These are phyloP conservation scores for Cryptocheilus praepositus DNA, from an alignment of 2,888 invertebrate genomes.

Conservation along the genomic window DNA sequence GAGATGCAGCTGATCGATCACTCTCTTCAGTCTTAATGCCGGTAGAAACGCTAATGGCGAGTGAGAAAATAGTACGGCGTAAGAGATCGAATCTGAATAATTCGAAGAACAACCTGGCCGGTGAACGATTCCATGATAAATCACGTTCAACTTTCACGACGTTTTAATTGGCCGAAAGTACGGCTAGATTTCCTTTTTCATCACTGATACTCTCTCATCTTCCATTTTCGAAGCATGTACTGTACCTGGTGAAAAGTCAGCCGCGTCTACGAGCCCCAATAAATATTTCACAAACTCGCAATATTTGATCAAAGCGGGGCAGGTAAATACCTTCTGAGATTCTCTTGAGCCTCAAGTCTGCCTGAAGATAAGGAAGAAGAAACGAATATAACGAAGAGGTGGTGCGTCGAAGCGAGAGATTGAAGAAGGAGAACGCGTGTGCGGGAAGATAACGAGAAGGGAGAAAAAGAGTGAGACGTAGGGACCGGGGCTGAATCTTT, in stretches of 20 bases:
- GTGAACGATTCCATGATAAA: conserved; percentile 6
- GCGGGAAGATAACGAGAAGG: conserved; percentile 36
- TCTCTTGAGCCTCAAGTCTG: conserved; percentile 21
- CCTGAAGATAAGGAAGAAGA: conserved; percentile 15
- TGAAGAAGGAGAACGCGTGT: conserved; percentile 13
- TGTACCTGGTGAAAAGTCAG: conserved; percentile 5
- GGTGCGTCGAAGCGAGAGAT: conserved; percentile 24
- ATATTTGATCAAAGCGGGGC: conserved; percentile 47
- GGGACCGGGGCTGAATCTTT: too few species aligned
- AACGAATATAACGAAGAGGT: conserved; percentile 44
- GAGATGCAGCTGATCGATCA: too few species aligned
- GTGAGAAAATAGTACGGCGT: too few species aligned
- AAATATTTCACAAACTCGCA: conserved; percentile 34
- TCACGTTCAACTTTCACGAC: conserved; percentile 42
- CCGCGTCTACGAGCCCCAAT: conserved; percentile 25
- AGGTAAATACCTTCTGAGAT: conserved; percentile 39
- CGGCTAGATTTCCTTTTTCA: conserved; percentile 19
- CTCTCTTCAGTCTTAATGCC: too few species aligned
- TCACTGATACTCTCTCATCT: too few species aligned
- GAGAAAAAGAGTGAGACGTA: background rate
- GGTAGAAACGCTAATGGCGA: too few species aligned
- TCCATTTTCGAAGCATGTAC: conserved; percentile 12
- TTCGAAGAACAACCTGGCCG: too few species aligned
- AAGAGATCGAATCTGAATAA: too few species aligned
- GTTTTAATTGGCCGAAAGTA: conserved; percentile 47